Evolutionary conservation across 1,140 invertebrate genomes (phyloP), one percentile per base, ranked within the genome.

Genomic region (Doryteuthis pealeii): DNA sequence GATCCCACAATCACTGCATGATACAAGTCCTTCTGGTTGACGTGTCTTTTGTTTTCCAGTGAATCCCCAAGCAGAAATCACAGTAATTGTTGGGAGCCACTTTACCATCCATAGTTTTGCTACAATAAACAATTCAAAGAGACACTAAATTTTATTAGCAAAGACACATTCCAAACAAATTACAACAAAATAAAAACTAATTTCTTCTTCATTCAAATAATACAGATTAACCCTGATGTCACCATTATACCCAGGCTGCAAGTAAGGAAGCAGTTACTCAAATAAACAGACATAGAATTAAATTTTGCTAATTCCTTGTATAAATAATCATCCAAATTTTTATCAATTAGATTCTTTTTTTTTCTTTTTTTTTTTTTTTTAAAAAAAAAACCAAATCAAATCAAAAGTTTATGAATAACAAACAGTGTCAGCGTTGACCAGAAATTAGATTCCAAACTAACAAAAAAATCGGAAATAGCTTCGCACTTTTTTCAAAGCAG

Each of bases 61-160:
- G 94, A 93, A 90, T 97, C 96, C 40, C 97, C 97, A 67, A 99
- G 89, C 98, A 99, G 89, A 99, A 99, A 90, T 99, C 98, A 89
- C 98, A 99, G 87, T 98, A 97, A 74, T 85, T 86, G 76, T 83
- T 86, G 14, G 83, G 81, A 31, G 83, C 79, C 5, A 82, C 77
- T 67, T 84, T 85, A 31, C 32, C 62, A n/a, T 77, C 77, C 2
- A 71, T n/a, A n/a, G 74, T n/a, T 71, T 45, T 10, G 76, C 58
- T 73, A 72, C 6, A 49, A 71, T 77, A 43, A 43, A 68, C n/a
- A n/a, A 70, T 49, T 28, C 49, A 74, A 58, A 67, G 12, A 70
- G 32, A 31, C 67, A 30, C 40, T 54, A 73, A 33, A 40, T 28
- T 67, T 43, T 70, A 40, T 33, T 12, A 8, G 71, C 18, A 8